These are phyloP conservation scores for Silvanus unidentatus DNA, from an alignment of 2,888 invertebrate genomes.

Conservation along the genomic window DNA sequence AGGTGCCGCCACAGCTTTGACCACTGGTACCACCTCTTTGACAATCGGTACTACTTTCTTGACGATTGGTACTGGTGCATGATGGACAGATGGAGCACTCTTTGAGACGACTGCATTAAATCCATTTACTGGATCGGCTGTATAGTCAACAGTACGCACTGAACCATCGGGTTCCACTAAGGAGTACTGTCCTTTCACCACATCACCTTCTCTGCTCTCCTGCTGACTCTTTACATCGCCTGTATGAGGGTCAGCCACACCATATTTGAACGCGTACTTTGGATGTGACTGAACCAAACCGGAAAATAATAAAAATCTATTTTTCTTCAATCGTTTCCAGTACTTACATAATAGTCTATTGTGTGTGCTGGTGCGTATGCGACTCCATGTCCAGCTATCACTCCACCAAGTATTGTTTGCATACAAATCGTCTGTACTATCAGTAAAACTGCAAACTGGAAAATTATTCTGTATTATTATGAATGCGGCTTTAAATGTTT, in stretches of 20 bases:
- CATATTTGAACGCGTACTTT: constrained; percentile 56
- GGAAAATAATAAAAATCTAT: constrained; percentile 5
- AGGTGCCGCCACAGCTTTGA: constrained; percentile 41
- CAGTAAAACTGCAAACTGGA: constrained; percentile 9
- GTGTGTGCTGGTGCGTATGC: constrained; percentile 47
- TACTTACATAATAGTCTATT: constrained; percentile 59
- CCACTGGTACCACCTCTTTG: constrained; percentile 32
- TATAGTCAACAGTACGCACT: constrained; percentile 47
- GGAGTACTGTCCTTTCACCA: constrained; percentile 49
- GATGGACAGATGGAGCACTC: constrained; percentile 47
- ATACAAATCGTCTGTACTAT: constrained; percentile 21
- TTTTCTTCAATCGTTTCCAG: background rate
- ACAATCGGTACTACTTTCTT: constrained; percentile 29
- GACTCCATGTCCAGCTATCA: constrained; percentile 28
- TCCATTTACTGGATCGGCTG: constrained; percentile 54
- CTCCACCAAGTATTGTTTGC: constrained; percentile 28
- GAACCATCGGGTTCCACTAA: constrained; percentile 48
- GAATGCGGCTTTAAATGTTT: no score
- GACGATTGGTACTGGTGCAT: constrained; percentile 30
- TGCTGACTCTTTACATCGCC: constrained; percentile 58
- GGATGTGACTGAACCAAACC: constrained; percentile 48
- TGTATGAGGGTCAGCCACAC: constrained; percentile 57
- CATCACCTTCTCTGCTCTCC: constrained; percentile 57
- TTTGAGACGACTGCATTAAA: constrained; percentile 39
- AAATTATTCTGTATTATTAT: constrained; percentile 19